Conservation (phyloP, 2,797 vertebrate species). For the Toxotes lorentzi region DNA sequence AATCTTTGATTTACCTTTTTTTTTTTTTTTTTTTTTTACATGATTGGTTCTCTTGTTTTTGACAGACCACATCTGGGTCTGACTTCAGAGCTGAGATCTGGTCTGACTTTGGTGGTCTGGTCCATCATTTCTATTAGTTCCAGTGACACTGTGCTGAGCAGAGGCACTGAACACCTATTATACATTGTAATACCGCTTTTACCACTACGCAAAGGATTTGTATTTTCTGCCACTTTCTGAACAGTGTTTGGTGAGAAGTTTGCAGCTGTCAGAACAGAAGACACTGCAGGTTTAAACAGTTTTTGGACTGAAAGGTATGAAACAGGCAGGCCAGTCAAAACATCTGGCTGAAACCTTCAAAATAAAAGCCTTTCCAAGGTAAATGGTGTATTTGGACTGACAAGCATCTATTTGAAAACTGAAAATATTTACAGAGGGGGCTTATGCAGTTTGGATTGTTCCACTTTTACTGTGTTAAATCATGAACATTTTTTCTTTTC, state of each 20-base stretch:
- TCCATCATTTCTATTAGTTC: too few relatives aligned
- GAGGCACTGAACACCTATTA: too few relatives aligned
- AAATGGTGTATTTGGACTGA: not conserved
- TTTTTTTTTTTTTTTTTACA: conserved; percentile 30
- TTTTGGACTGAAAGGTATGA: not conserved
- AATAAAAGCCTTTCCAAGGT: not conserved
- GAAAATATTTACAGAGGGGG: not conserved
- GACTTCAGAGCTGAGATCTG: not conserved
- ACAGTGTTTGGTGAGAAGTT: not conserved
- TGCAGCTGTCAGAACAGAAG: not conserved
- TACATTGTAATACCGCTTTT: not conserved
- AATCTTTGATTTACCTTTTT: conserved; percentile 37
- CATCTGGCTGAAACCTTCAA: not conserved
- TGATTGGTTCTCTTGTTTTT: not conserved
- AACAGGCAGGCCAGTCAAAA: not conserved
- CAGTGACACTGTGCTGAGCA: too few relatives aligned
- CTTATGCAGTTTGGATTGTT: not conserved
- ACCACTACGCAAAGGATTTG: not conserved
- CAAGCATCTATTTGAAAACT: not conserved
- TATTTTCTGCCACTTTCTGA: not conserved
- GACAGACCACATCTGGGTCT: too few relatives aligned
- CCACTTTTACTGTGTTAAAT: not conserved
- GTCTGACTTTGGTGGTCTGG: not conserved
- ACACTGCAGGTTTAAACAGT: too few relatives aligned
- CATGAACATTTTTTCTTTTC: not conserved